Evolutionary conservation across 2,888 invertebrate species (phyloP), one percentile per base, ranked within the genome.

Genomic region (Nemapogon koenigi): DNA sequence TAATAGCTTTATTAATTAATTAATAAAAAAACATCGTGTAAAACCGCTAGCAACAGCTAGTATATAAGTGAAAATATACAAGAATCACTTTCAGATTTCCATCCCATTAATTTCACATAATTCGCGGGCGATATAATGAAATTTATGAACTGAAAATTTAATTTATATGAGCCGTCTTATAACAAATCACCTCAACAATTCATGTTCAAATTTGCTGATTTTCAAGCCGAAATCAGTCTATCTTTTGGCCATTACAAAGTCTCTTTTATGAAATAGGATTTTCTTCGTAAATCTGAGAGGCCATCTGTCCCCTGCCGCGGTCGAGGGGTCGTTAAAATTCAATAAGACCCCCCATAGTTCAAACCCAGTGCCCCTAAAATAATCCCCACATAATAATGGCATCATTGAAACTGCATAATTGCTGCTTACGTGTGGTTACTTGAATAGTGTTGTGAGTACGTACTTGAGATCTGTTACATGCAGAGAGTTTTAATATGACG

Each of bases 391-490:
- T 59, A 62, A 67, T 75, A 72, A 73, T 75, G 73, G 71, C 63
- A 71, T 71, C 56, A 73, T 73, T 71, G 70, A 71, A 65, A 67
- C 62, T 69, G 68, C 70, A 73, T 75, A 75, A 73, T 75, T 76
- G 75, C 75, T 65, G 70, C 72, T 75, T 72, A 75, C 75, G 73
- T 75, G 72, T 55, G 73, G 73, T 67, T 63, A n/a, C n/a, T n/a
- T n/a, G n/a, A n/a, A n/a, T n/a, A n/a, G n/a, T n/a, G n/a, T n/a
- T n/a, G n/a, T n/a, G n/a, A n/a, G n/a, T n/a, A n/a, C n/a, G n/a
- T n/a, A n/a, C n/a, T n/a, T n/a, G n/a, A n/a, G n/a, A n/a, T n/a
- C n/a, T n/a, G n/a, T n/a, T n/a, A n/a, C n/a, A n/a, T n/a, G n/a
- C n/a, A n/a, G n/a, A n/a, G n/a, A n/a, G n/a, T n/a, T n/a, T n/a